A percentile compares a stretch with the other conserved stretches of the same genome.
These are phyloP conservation scores for Acrobasis suavella DNA, from an alignment of 2,888 invertebrate species.

Conservation along the genomic window DNA sequence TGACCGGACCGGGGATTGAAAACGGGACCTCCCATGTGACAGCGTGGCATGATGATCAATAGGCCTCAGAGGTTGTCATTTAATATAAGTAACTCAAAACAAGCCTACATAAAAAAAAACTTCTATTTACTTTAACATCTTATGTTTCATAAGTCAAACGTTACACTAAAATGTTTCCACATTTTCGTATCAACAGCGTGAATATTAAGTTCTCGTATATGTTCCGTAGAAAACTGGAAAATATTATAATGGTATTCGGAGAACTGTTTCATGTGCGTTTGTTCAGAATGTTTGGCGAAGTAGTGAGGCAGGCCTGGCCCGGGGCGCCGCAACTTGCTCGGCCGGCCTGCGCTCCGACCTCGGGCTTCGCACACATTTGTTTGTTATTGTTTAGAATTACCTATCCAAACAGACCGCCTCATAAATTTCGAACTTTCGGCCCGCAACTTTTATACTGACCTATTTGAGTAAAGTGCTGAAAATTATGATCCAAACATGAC, in stretches of 20 bases:
- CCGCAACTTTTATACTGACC: slow-evolving; percentile 60
- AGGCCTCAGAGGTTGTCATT: too few species aligned
- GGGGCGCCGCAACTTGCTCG: slow-evolving; percentile 36
- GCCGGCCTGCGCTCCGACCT: slow-evolving; percentile 36
- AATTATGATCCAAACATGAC: slow-evolving; percentile 46
- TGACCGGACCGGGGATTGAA: too few species aligned
- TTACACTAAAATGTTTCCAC: neutral
- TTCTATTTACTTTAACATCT: neutral
- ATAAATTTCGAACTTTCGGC: slow-evolving; percentile 65
- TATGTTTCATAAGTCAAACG: neutral
- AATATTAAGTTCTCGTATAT: neutral
- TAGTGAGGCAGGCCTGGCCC: slow-evolving; percentile 42
- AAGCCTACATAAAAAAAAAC: too few species aligned
- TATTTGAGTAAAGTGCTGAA: slow-evolving; percentile 54
- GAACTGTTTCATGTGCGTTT: slow-evolving; percentile 39
- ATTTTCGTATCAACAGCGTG: neutral
- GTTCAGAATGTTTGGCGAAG: slow-evolving; percentile 44
- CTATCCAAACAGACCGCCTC: slow-evolving; percentile 61
- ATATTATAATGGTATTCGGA: slow-evolving; percentile 18
- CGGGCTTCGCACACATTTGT: slow-evolving; percentile 53
- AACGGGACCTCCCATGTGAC: too few species aligned
- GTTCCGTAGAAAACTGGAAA: neutral
- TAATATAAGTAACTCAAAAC: too few species aligned
- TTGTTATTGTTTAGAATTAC: slow-evolving; percentile 73
- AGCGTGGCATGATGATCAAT: too few species aligned